Evolutionary conservation across 2,797 vertebrate species (phyloP).

Genomic region (Smutsia gigantea): DNA sequence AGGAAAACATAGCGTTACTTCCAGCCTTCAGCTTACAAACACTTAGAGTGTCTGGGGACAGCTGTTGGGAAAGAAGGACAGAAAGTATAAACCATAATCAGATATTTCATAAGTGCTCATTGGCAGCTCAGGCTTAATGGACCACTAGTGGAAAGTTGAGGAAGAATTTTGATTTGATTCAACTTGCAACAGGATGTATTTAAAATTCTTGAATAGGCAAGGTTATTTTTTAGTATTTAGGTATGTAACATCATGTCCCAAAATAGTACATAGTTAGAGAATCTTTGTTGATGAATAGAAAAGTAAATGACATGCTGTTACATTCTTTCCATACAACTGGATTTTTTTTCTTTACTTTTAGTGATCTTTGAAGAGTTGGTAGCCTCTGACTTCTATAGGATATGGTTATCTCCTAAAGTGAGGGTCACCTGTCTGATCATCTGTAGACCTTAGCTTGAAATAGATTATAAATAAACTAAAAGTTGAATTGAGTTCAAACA

Average conservation of each 20-base stretch:
- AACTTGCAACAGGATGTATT: background rate
- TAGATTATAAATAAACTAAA: background rate
- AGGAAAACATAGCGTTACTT: background rate
- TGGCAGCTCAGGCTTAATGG: background rate
- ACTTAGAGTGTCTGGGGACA: background rate
- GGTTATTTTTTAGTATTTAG: conserved; percentile 30
- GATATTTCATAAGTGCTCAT: background rate
- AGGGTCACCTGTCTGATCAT: background rate
- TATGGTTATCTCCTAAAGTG: background rate
- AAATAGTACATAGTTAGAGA: background rate
- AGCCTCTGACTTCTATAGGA: background rate
- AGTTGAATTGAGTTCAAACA: conserved; percentile 57
- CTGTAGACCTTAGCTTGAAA: conserved; percentile 23
- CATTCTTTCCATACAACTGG: background rate
- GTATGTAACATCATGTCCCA: background rate
- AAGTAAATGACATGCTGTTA: background rate
- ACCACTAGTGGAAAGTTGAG: background rate
- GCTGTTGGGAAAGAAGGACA: background rate
- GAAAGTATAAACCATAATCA: background rate
- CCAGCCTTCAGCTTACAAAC: background rate
- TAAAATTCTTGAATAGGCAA: background rate
- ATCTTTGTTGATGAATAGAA: background rate
- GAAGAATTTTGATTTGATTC: background rate
- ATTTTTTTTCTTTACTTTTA: background rate
- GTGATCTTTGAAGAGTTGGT: background rate